Evolutionary conservation across 2,888 invertebrate species (phyloP).

Genomic region (Muscina levida): DNA sequence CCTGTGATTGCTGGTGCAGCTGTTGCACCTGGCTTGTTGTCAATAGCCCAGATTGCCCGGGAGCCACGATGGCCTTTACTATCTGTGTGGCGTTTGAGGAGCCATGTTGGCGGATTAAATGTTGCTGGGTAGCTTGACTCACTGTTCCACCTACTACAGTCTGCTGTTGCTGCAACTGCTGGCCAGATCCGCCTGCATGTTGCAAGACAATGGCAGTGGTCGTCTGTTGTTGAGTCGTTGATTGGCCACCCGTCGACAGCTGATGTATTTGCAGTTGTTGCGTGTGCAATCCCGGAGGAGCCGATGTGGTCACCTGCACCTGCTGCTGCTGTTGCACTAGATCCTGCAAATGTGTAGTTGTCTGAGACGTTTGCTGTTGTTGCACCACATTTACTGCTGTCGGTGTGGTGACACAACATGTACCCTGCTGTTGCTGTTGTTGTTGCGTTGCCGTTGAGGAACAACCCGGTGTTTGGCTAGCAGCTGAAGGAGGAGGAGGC

Average conservation of each 20-base stretch:
- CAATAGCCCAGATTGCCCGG: constrained; percentile 70
- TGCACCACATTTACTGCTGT: constrained; percentile 60
- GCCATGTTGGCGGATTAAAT: constrained; percentile 74
- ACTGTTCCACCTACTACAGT: constrained; percentile 63
- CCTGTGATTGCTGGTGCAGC: constrained; percentile 74
- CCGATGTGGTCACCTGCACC: constrained; percentile 63
- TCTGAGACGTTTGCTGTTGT: constrained; percentile 65
- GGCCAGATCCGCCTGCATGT: constrained; percentile 65
- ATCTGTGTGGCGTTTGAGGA: constrained; percentile 73
- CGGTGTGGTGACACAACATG: constrained; percentile 37
- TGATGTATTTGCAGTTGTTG: constrained; percentile 77
- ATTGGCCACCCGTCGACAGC: constrained; percentile 64
- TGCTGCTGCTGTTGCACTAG: constrained; percentile 64
- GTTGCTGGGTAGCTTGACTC: constrained; percentile 66
- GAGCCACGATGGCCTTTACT: constrained; percentile 79
- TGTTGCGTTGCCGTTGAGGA: constrained; percentile 73
- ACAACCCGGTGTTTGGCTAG: constrained; percentile 77
- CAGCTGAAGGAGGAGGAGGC: constrained; percentile 70
- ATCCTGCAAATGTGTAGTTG: constrained; percentile 61
- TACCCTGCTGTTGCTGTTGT: constrained; percentile 71
- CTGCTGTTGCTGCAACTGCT: constrained; percentile 67
- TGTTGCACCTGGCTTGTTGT: constrained; percentile 81
- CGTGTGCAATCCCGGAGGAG: constrained; percentile 67
- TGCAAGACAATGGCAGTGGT: constrained; percentile 76
- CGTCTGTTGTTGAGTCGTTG: constrained; percentile 60